Base-by-base conservation (phyloP, 2,113 vertebrate species). In the Pycnonotus jocosus region DNA sequence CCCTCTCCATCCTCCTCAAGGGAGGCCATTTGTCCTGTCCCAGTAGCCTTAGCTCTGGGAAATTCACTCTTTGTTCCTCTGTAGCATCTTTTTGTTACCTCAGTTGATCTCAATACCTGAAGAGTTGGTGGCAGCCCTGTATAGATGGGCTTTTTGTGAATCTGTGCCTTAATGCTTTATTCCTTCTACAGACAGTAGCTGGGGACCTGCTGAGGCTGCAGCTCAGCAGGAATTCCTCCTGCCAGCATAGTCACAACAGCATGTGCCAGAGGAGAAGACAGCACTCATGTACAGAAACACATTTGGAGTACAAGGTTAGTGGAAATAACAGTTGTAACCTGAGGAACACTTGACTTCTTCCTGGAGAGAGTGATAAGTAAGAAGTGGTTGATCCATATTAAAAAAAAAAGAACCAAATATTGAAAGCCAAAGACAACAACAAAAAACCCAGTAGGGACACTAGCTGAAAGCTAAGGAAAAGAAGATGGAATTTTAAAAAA, bases 211-310 rank as follows among this genome's bases (percentile, higher is more conserved):
- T 72, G 71, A 73, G 13, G 44, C 53, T 1, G 0, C 2, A 1
- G 37, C 45, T 69, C 79, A 82, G 61, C 40, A 28, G 53, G 71
- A 90, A 31, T 81, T 81, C 60, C 60, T 94, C 78, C 81, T 78
- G 15, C 56, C 38, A 78, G 14, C 56, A 31, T 1, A 2, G 47
- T 33, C 54, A 57, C 58, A 61, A 28, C 0, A 0, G 24, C n/a
- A 6, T 81, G 58, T 86, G 80, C 58, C 45, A 40, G 20, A 76
- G 69, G 11, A 54, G 64, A 33, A 81, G 64, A 57, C 8, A 15
- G 42, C 60, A 45, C 10, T 44, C 19, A 16, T 18, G 2, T 48
- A 44, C 24, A 72, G 47, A 77, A 35, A 48, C 28, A 42, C 7
- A 10, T 40, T 61, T 4, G 1, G 62, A 77, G 62, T 3, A 1